Conservation (phyloP, 2,113 vertebrate genomes). For the Chaenocephalus aceratus region DNA sequence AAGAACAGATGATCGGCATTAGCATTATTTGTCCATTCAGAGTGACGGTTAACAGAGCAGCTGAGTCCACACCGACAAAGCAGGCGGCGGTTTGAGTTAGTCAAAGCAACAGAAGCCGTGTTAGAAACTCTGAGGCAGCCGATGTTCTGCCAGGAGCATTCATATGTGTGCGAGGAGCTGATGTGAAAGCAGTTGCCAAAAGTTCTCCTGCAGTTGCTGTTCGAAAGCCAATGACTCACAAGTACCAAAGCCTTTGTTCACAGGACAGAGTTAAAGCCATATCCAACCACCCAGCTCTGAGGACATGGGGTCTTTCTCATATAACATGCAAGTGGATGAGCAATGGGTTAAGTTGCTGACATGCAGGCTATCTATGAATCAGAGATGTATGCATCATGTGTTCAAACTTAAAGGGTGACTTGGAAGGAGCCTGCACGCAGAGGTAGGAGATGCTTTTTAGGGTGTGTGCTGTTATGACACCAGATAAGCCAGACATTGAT, state of each 20-base stretch:
- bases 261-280: constrained; percentile 58
- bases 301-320: constrained; percentile 57
- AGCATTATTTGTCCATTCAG: constrained; percentile 64
- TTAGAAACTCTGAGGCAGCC: constrained; percentile 41
- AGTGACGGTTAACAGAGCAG: constrained; percentile 40
- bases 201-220: constrained; percentile 55
- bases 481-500: constrained; percentile 71
- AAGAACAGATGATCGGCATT: constrained; percentile 85
- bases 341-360: constrained; percentile 55
- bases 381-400: constrained; percentile 41
- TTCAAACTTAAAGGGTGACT: constrained; percentile 61
- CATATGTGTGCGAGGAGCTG: too few species aligned
- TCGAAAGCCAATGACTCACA: constrained; percentile 84
- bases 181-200: constrained; percentile 26
- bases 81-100: constrained; percentile 54
- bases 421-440: constrained; percentile 80
- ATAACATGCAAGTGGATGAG: constrained; percentile 73
- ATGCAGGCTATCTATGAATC: constrained; percentile 80
- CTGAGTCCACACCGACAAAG: constrained; percentile 59
- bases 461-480: constrained; percentile 74
- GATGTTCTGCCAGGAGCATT: constrained; percentile 1
- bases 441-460: constrained; percentile 85
- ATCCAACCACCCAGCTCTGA: constrained; percentile 53
- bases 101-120: constrained; percentile 53
- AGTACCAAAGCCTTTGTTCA: constrained; percentile 65